Evolutionary conservation across 2,113 vertebrate genomes (phyloP).

Genomic region (Oostethus manadensis): DNA sequence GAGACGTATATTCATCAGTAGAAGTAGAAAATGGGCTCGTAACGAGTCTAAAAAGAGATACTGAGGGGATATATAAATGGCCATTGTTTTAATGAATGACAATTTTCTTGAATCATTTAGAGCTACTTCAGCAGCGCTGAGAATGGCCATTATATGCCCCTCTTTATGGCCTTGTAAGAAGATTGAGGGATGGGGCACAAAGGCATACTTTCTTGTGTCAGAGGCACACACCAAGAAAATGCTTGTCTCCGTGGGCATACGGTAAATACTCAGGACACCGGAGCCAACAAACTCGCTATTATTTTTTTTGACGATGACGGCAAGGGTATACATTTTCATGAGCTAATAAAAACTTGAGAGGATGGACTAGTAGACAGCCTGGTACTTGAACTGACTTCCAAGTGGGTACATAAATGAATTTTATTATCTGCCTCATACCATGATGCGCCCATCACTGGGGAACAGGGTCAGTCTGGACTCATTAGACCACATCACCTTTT

Average conservation of each 20-base stretch:
- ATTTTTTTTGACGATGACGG: conserved; percentile 9
- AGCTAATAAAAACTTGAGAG: conserved; percentile 37
- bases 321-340: conserved; percentile 18
- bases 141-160: neutral
- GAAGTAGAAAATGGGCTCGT: neutral
- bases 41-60: neutral
- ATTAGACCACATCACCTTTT: too few relatives aligned
- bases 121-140: neutral
- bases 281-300: too few relatives aligned
- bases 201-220: neutral
- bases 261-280: too few relatives aligned
- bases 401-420: neutral
- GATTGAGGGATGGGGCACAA: neutral
- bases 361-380: conserved; percentile 20
- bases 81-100: neutral
- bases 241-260: too few relatives aligned
- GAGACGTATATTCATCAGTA: neutral
- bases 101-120: neutral
- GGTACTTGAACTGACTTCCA: too few relatives aligned
- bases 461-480: too few relatives aligned
- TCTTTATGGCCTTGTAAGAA: neutral
- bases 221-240: too few relatives aligned
- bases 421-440: conserved; percentile 15
- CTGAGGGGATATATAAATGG: neutral
- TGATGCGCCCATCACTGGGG: too few relatives aligned